phyloP scores from a whole-genome alignment of 2,888 invertebrate species.

The Dolomedes plantarius region DNA sequence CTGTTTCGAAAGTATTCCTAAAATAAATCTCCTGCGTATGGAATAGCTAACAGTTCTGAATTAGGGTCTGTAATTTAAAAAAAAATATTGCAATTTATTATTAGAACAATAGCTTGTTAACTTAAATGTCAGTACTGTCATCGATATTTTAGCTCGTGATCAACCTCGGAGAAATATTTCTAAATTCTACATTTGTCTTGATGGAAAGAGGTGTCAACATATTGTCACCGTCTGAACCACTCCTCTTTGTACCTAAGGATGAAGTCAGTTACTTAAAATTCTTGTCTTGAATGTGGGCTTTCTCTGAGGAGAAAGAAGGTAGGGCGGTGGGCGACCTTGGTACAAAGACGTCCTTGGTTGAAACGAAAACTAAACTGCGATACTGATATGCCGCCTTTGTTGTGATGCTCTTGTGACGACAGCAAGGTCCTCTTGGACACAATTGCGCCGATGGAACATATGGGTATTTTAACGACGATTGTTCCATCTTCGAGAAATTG shows the following conservation, averaged over 20 bases:
- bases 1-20: too few species aligned
- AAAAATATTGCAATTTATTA: too few species aligned
- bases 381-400: neutral
- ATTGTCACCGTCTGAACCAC: neutral
- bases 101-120: too few species aligned
- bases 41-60: too few species aligned
- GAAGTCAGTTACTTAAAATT: constrained; percentile 4
- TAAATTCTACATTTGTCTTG: too few species aligned
- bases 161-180: too few species aligned
- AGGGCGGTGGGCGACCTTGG: constrained; percentile 12
- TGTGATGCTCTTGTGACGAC: neutral
- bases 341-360: neutral
- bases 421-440: neutral
- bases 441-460: neutral
- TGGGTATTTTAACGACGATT: neutral
- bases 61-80: too few species aligned
- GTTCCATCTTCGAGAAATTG: neutral
- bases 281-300: neutral
- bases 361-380: neutral
- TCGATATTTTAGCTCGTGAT: too few species aligned
- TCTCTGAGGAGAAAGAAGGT: neutral
- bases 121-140: too few species aligned
- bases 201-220: neutral
- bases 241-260: neutral
- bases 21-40: too few species aligned